phyloP scores from a whole-genome alignment of 2,888 invertebrate genomes.

The Anagyrus pseudococci region DNA sequence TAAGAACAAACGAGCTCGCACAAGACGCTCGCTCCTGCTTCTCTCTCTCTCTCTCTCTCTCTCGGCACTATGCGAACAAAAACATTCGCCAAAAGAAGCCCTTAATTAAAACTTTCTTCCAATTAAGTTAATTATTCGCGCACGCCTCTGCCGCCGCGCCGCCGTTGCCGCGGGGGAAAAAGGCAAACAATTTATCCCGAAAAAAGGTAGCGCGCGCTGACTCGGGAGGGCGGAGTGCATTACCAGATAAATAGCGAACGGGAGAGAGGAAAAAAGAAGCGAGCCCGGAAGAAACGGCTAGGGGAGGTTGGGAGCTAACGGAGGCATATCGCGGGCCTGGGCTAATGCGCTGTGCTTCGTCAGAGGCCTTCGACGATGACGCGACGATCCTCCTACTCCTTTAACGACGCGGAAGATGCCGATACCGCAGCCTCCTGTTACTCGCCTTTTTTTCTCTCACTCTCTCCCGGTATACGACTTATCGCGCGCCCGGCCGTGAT shows the following conservation, averaged over 20 bases:
- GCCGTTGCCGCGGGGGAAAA: background rate
- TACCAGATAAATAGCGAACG: background rate
- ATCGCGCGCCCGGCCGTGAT: too few species aligned
- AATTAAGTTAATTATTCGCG: slow-evolving; percentile 28
- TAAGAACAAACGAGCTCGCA: too few species aligned
- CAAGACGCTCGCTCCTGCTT: too few species aligned
- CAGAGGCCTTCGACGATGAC: slow-evolving; percentile 3
- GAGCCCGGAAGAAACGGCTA: background rate
- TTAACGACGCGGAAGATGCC: slow-evolving; percentile 22
- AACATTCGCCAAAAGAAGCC: slow-evolving; percentile 1
- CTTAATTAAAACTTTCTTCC: slow-evolving; percentile 24
- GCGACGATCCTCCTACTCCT: background rate
- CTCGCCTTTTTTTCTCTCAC: background rate
- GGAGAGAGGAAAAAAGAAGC: background rate
- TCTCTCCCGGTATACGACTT: too few species aligned
- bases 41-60: too few species aligned
- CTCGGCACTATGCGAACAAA: too few species aligned
- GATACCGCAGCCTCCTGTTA: background rate
- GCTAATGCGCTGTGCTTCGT: background rate
- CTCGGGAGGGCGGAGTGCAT: slow-evolving; percentile 3
- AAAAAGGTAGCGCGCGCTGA: background rate
- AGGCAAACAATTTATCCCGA: slow-evolving; percentile 17
- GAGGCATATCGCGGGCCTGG: slow-evolving; percentile 20
- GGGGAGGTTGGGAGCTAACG: background rate
- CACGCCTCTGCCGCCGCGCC: background rate